Evolutionary conservation across 2,888 invertebrate species (phyloP).

Genomic region (Cheilosia soror): DNA sequence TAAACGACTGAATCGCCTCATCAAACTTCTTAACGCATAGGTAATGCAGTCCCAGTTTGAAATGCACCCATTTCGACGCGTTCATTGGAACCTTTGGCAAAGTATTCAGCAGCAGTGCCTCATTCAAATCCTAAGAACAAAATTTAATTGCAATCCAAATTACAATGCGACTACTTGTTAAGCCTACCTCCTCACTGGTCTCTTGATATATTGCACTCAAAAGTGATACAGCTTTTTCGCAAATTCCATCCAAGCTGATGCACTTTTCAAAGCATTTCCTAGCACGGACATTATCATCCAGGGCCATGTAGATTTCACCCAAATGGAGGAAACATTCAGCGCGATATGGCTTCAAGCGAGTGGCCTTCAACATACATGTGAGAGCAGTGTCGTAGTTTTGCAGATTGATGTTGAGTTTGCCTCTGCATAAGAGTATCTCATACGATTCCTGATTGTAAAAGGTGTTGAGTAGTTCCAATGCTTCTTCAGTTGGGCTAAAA

Average conservation of each 20-base stretch:
- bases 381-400: constrained; percentile 86
- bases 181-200: constrained; percentile 87
- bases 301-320: constrained; percentile 89
- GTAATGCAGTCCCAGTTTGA: constrained; percentile 93
- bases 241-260: constrained; percentile 88
- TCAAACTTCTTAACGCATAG: constrained; percentile 89
- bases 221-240: constrained; percentile 88
- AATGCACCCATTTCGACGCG: constrained; percentile 90
- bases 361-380: constrained; percentile 88
- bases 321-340: constrained; percentile 90
- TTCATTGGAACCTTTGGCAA: constrained; percentile 84
- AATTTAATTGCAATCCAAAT: neutral
- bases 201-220: constrained; percentile 91
- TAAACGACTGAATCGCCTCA: constrained; percentile 90
- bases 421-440: constrained; percentile 78
- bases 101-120: constrained; percentile 80
- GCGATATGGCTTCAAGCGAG: constrained; percentile 90
- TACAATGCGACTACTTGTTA: neutral
- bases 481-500: constrained; percentile 84
- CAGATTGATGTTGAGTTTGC: constrained; percentile 80
- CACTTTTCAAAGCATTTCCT: constrained; percentile 94
- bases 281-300: constrained; percentile 89
- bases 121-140: constrained; percentile 78
- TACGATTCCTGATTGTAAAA: constrained; percentile 77
- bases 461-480: constrained; percentile 84